These are phyloP conservation scores for Apodemia zela DNA, from an alignment of 2,888 invertebrate species.

Conservation along the genomic window DNA sequence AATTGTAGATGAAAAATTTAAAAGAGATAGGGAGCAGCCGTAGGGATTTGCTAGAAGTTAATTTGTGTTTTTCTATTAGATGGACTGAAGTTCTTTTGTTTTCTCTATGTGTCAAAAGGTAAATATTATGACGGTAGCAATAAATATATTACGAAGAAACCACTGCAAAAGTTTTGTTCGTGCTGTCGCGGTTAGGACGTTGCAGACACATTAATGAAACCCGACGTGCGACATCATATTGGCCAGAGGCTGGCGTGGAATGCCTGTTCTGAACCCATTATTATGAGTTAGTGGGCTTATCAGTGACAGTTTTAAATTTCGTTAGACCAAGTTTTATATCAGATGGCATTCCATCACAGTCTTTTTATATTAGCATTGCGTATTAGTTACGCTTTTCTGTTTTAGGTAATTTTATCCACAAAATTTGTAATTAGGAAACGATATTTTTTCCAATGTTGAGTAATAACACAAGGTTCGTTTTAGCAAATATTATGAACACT, in stretches of 20 bases:
- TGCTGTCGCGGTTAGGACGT: neutral
- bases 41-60: too few species aligned
- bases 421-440: too few species aligned
- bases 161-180: neutral
- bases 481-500: too few species aligned
- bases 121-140: too few species aligned
- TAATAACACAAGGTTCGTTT: too few species aligned
- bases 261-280: slow-evolving; percentile 43
- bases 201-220: slow-evolving; percentile 26
- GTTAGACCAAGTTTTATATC: slow-evolving; percentile 43
- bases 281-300: slow-evolving; percentile 56
- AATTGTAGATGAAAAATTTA: too few species aligned
- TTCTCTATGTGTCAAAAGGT: too few species aligned
- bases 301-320: slow-evolving; percentile 55
- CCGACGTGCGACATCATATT: slow-evolving; percentile 34
- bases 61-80: too few species aligned
- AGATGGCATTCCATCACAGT: slow-evolving; percentile 32
- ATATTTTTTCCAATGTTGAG: too few species aligned
- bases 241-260: slow-evolving; percentile 30
- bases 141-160: neutral
- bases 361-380: slow-evolving; percentile 25
- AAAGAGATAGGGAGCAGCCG: too few species aligned
- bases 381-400: neutral
- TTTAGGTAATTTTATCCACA: too few species aligned
- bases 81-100: too few species aligned